Base-by-base conservation (phyloP, 2,888 invertebrate species). In the Diarsia dahlii region DNA sequence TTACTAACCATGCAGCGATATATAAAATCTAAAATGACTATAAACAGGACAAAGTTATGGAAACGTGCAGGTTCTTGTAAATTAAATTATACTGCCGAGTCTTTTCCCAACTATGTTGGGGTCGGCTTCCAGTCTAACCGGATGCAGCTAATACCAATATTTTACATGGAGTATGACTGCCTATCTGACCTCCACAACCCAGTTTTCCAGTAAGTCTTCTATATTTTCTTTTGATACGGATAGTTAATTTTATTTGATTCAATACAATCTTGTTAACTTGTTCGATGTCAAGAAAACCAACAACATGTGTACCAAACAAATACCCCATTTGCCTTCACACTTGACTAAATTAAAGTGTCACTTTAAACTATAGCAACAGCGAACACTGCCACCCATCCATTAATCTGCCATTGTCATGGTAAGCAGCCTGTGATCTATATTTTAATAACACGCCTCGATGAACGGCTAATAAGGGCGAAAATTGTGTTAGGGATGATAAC, bases 381-480 rank as follows among this genome's bases (percentile, higher is more conserved):
- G 81, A 56, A 72, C 69, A 68, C 64, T 71, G 80, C 72, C 82
- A 83, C 78, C 76, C 81, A 76, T 76, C 88, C 87, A 90, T 91
- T 92, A 93, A 93, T 92, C 91, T 89, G 39, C 88, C 87, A 93
- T 95, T 95, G 95, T 95, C 73, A 94, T 94, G 93, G 86, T 94
- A 94, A 94, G 89, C 86, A 87, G 81, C 8, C 88, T 81, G 89
- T 92, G 93, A 93, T 95, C 94, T 93, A 93, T 93, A 95, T 95
- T 95, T 95, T 95, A 95, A 95, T 95, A 90, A 94, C 93, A 94
- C 94, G 95, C 93, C 78, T 90, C 93, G 91, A 87, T 91, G 92
- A 83, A 81, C 87, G 84, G 87, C 91, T 95, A 95, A 95, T 95
- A 95, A 94, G 91, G 95, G 94, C 90, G 93, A 93, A 93, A 93